phyloP scores from a whole-genome alignment of 2,888 invertebrate species.

The Aromia moschata region DNA sequence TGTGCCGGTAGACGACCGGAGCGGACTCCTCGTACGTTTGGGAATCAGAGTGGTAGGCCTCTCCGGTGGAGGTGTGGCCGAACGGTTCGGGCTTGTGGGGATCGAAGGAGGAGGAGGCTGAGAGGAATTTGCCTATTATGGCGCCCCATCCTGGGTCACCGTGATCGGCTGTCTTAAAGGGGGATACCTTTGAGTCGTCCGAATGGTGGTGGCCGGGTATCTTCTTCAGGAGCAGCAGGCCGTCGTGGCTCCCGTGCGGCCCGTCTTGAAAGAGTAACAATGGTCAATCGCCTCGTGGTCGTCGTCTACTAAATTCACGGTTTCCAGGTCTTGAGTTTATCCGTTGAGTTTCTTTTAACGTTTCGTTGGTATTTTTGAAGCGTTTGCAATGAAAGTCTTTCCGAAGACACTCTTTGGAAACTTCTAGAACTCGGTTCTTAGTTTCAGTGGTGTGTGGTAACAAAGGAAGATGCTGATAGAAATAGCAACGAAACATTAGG shows the following conservation, averaged over 20 bases:
- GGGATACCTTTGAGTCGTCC: conserved; percentile 43
- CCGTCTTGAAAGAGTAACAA: conserved; percentile 47
- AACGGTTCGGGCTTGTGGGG: conserved; percentile 49
- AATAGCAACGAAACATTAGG: no score
- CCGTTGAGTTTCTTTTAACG: no score
- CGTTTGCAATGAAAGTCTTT: no score
- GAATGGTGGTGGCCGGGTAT: conserved; percentile 46
- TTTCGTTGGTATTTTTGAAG: no score
- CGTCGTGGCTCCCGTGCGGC: conserved; percentile 49
- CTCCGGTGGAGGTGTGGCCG: conserved; percentile 37
- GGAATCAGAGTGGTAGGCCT: conserved; percentile 21
- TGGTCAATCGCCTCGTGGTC: neutral
- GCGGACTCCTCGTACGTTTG: conserved; percentile 7
- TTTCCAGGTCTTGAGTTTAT: no score
- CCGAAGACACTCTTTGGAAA: no score
- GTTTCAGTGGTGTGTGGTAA: no score
- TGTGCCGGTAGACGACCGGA: neutral
- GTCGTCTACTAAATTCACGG: no score
- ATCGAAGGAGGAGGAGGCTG: conserved; percentile 51
- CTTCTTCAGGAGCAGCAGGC: conserved; percentile 60
- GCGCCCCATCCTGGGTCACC: conserved; percentile 44
- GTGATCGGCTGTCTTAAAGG: conserved; percentile 48
- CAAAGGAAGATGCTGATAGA: no score
- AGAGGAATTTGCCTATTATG: conserved; percentile 51
- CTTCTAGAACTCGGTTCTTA: no score